A percentile compares a stretch with the other conserved stretches of the same genome.
These are phyloP conservation scores for Pagetopsis macropterus DNA, from an alignment of 2,797 vertebrate genomes.

Conservation along the genomic window DNA sequence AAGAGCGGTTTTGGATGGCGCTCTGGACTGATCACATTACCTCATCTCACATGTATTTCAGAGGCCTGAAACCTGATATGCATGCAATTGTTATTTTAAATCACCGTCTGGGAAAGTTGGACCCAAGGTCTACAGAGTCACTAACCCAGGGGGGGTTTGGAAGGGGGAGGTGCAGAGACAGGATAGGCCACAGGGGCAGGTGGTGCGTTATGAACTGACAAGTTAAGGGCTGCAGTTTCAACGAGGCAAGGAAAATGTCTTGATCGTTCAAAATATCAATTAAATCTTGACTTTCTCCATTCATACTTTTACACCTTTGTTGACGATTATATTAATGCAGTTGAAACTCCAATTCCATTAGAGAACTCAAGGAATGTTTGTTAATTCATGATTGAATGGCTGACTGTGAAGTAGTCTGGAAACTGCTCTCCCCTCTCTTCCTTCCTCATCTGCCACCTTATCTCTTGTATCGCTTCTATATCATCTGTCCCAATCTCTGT, in stretches of 20 bases:
- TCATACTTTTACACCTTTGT: neutral
- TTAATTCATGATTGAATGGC: conserved; percentile 16
- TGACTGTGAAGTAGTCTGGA: conserved; percentile 15
- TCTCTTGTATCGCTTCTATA: conserved; percentile 39
- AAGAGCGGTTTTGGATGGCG: conserved; percentile 67
- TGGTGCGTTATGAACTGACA: conserved; percentile 57
- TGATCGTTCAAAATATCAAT: conserved; percentile 4
- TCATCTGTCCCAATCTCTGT: conserved; percentile 57
- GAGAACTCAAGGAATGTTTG: conserved; percentile 12
- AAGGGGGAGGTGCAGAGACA: conserved; percentile 30
- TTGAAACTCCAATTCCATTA: conserved; percentile 1
- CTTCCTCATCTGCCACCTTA: conserved; percentile 21
- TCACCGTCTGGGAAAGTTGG: conserved; percentile 82
- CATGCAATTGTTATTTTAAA: conserved; percentile 88
- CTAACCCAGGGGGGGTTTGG: conserved; percentile 55
- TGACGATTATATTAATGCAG: neutral
- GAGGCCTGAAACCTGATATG: conserved; percentile 83
- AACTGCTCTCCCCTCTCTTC: conserved; percentile 4
- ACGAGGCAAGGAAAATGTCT: conserved; percentile 32
- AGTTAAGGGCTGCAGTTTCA: conserved; percentile 45
- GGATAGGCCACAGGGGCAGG: conserved; percentile 60
- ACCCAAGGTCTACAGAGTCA: conserved; percentile 75
- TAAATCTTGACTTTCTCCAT: conserved; percentile 1
- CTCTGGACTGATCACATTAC: conserved; percentile 82
- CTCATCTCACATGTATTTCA: conserved; percentile 84